Base-by-base conservation (phyloP, 2,888 invertebrate genomes). In the Trachelus iudaicus region DNA sequence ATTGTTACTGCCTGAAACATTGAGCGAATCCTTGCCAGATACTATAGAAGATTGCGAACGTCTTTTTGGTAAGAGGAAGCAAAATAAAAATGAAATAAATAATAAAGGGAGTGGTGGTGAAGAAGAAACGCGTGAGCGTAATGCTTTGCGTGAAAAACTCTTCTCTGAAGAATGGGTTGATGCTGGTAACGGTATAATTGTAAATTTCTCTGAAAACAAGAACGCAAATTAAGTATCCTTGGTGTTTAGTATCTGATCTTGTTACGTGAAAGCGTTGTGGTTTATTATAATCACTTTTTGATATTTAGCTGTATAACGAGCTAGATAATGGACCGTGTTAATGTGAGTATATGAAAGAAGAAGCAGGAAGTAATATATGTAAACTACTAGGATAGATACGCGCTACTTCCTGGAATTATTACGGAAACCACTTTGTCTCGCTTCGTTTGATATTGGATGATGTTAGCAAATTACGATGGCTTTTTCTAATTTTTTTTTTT, bases 91-190 rank as follows among this genome's bases (percentile, higher is more conserved):
- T 34, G 81, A 83, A 73, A 71, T 69, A 1, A 80, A 75, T 4
- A 33, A 3, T 15, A 31, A 23, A 33, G 33, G 71, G 31, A 31
- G 6, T 34, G 71, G 71, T 11, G 23, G 79, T 69, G 78, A 83
- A 76, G 79, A 84, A 73, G 75, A 80, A 40, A 80, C 84, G 11
- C 40, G 33, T 73, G 83, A 89, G 34, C 84, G 85, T 34, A 86
- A 87, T 77, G 83, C 87, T 78, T 80, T 90, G 31, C 80, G 89
- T 0, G 86, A 88, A n/a, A 90, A 89, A 85, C 83, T 90, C 4
- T 90, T 89, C 77, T 89, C 89, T 4, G 90, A 90, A 33, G 87
- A 90, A 73, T 90, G 89, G 89, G 89, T 90, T 4, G 90, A 90
- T 37, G 90, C 88, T 69, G 90, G 90, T 33, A 90, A 90, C 79